Base-by-base conservation (phyloP, 2,797 vertebrate species). In the Aeoliscus strigatus region DNA sequence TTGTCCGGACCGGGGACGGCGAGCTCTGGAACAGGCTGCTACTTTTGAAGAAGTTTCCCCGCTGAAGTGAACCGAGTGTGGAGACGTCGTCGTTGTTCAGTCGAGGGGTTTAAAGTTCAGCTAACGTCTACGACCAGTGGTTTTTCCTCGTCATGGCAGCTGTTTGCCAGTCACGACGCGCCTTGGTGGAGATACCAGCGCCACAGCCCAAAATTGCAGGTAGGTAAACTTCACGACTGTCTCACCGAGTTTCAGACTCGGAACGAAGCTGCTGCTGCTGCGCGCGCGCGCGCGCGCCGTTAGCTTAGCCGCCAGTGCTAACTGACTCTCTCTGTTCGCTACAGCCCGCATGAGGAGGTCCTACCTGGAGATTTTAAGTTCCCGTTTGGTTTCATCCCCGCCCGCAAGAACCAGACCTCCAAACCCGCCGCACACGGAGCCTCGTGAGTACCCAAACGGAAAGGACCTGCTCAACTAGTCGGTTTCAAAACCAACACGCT, bases 201-300 rank as follows among this genome's bases (percentile, higher is more conserved):
- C 88, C 87, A 0, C 88, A 89, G 42, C 87, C 87, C 1, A 87
- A 87, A 66, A 83, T 77, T n/a, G 69, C 81, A 51, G 81, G 86
- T 88, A 56, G 59, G 79, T 54, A 39, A 11, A 18, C 13, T 3
- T 8, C 8, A 1, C 10, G 11, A 10, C n/a, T 18, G 12, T 16
- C 24, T 39, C n/a, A n/a, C n/a, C n/a, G n/a, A n/a, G n/a, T n/a
- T n/a, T n/a, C n/a, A n/a, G n/a, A n/a, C n/a, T n/a, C n/a, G n/a
- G n/a, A n/a, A n/a, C n/a, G n/a, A n/a, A n/a, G n/a, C n/a, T n/a
- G n/a, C n/a, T n/a, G n/a, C n/a, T n/a, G n/a, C n/a, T n/a, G n/a
- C n/a, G n/a, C n/a, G n/a, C n/a, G n/a, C n/a, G n/a, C n/a, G n/a
- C n/a, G n/a, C n/a, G n/a, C n/a, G n/a, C n/a, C n/a, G n/a, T n/a